Percentiles rank a stretch among this genome's conserved stretches.
These are phyloP conservation scores for Ptychobarbus kaznakovi DNA, from an alignment of 2,797 vertebrate genomes.

Conservation along the genomic window DNA sequence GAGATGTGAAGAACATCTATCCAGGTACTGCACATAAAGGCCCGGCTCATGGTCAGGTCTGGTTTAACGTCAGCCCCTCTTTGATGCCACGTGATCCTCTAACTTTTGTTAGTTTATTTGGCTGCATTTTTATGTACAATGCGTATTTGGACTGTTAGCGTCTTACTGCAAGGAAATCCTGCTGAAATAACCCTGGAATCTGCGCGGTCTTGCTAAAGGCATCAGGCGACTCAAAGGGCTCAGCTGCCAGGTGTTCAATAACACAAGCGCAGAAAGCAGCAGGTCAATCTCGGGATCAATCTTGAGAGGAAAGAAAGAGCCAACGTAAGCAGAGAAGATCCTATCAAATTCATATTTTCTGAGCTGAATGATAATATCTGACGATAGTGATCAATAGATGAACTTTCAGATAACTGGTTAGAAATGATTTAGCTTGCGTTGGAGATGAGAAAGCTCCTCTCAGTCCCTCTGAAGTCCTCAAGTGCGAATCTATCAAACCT, in stretches of 20 bases:
- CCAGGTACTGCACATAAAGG: slow-evolving; percentile 78
- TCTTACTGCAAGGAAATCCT: slow-evolving; percentile 76
- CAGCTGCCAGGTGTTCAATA: slow-evolving; percentile 75
- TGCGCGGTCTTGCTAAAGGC: slow-evolving; percentile 74
- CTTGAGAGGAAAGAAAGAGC: slow-evolving; percentile 62
- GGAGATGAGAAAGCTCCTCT: slow-evolving; percentile 56
- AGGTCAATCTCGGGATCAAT: slow-evolving; percentile 75
- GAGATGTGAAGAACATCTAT: slow-evolving; percentile 80
- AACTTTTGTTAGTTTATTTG: slow-evolving; percentile 83
- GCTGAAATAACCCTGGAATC: slow-evolving; percentile 79
- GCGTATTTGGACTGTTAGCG: slow-evolving; percentile 76
- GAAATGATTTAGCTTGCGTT: slow-evolving; percentile 56
- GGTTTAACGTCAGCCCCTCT: slow-evolving; percentile 73
- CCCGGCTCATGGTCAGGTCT: slow-evolving; percentile 75
- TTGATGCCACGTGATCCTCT: slow-evolving; percentile 77
- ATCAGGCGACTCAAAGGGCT: slow-evolving; percentile 79
- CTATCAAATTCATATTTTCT: slow-evolving; percentile 65
- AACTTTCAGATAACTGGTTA: slow-evolving; percentile 63
- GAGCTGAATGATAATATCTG: slow-evolving; percentile 69
- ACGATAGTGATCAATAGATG: slow-evolving; percentile 61
- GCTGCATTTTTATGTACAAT: slow-evolving; percentile 80
- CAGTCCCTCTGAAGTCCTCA: slow-evolving; percentile 48
- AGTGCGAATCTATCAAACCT: slow-evolving; percentile 55
- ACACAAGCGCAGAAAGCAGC: slow-evolving; percentile 71
- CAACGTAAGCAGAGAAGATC: slow-evolving; percentile 67